Evolutionary conservation across 2,888 invertebrate genomes (phyloP).

Genomic region (Eupithecia dodoneata): DNA sequence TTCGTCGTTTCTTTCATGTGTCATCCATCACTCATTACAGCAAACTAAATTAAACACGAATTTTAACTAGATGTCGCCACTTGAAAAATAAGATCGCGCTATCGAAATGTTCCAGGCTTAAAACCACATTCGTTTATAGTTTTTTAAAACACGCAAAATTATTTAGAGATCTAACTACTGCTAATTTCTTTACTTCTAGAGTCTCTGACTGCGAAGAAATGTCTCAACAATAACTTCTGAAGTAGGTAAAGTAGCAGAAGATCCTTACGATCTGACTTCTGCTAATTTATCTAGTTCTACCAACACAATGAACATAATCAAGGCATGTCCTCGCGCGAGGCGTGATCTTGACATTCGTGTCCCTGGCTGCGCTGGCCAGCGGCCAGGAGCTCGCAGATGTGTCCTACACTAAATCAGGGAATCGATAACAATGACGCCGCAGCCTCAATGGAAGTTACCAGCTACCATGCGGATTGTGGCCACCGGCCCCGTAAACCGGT

Average conservation of each 20-base stretch:
- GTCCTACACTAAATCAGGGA: constrained; percentile 40
- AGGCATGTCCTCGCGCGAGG: constrained; percentile 33
- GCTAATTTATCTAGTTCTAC: neutral
- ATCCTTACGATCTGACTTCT: neutral
- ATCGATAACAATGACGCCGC: constrained; percentile 48
- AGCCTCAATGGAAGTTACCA: constrained; percentile 25
- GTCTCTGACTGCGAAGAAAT: neutral
- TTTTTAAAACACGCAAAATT: too few species aligned
- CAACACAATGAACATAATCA: neutral
- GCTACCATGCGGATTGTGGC: neutral
- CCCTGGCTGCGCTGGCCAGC: constrained; percentile 45
- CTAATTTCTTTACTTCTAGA: neutral
- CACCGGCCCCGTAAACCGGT: constrained; percentile 22
- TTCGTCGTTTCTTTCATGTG: too few species aligned
- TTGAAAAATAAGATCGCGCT: too few species aligned
- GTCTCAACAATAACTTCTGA: neutral
- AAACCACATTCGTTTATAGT: too few species aligned
- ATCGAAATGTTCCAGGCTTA: too few species aligned
- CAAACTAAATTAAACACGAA: too few species aligned
- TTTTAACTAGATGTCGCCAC: too few species aligned
- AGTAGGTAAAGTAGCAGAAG: too few species aligned
- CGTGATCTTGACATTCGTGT: constrained; percentile 53
- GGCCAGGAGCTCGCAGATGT: constrained; percentile 46
- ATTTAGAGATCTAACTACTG: neutral
- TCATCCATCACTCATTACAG: too few species aligned